Conservation (phyloP, 2,113 vertebrate species). For the Varanus komodoensis region DNA sequence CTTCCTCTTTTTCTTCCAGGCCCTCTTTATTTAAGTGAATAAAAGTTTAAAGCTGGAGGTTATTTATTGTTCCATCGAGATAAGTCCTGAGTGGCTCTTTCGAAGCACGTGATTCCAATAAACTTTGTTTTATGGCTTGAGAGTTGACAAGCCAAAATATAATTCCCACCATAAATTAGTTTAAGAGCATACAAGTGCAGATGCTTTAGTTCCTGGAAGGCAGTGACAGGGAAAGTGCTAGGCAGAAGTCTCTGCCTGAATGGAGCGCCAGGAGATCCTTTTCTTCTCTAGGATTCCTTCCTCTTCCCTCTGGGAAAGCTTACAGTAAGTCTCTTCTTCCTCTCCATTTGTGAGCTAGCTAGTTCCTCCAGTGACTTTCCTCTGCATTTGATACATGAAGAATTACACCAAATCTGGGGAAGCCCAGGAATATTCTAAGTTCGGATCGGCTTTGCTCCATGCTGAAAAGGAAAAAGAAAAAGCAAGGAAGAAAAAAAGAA, state of each 20-base stretch:
- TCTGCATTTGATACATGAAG: not conserved
- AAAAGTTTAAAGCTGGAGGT: slow-evolving; percentile 95
- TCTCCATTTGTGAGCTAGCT: slow-evolving; percentile 14
- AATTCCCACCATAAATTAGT: slow-evolving; percentile 99
- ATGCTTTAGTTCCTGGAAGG: slow-evolving; percentile 90
- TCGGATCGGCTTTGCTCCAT: not conserved
- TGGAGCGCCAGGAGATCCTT: slow-evolving; percentile 73
- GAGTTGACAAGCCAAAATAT: slow-evolving; percentile 99
- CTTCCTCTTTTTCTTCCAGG: slow-evolving; percentile 68
- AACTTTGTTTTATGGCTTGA: slow-evolving; percentile 99
- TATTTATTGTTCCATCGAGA: slow-evolving; percentile 97
- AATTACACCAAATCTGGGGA: not conserved
- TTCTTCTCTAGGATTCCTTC: slow-evolving; percentile 62
- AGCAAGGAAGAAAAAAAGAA: too few species aligned
- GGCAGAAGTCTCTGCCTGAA: slow-evolving; percentile 76
- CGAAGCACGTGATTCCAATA: slow-evolving; percentile 99
- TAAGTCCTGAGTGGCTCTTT: slow-evolving; percentile 96
- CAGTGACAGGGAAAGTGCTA: slow-evolving; percentile 85
- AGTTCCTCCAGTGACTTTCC: slow-evolving; percentile 41
- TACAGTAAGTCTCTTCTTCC: slow-evolving; percentile 85
- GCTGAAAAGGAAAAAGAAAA: not conserved
- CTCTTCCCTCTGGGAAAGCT: slow-evolving; percentile 70
- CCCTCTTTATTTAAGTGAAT: slow-evolving; percentile 85
- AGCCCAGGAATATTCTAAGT: not conserved
- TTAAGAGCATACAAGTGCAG: slow-evolving; percentile 95